phyloP scores from a whole-genome alignment of 2,113 vertebrate species.

The Pionites leucogaster region DNA sequence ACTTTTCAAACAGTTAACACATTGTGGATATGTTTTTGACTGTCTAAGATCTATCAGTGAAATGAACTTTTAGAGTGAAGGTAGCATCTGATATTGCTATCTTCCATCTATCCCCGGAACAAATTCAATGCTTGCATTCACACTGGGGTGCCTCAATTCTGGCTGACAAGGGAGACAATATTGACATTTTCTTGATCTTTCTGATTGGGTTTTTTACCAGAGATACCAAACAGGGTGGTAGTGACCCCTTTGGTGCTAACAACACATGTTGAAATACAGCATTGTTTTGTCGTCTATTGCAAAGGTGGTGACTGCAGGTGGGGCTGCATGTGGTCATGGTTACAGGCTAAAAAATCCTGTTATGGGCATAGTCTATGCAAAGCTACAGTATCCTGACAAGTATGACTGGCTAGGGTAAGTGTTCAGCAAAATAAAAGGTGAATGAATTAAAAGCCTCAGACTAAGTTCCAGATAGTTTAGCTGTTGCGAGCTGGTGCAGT shows the following conservation, averaged over 20 bases:
- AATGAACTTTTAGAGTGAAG: not conserved
- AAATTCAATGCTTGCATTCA: fast-evolving
- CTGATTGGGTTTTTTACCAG: not conserved
- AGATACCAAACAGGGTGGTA: not conserved
- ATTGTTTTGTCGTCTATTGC: not conserved
- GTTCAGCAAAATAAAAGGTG: not conserved
- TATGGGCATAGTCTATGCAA: not conserved
- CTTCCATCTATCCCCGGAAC: not conserved
- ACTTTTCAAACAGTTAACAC: not conserved
- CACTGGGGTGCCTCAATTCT: not conserved
- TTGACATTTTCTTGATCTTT: not conserved
- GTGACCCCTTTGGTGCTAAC: not conserved
- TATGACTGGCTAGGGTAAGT: not conserved
- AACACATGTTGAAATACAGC: fast-evolving
- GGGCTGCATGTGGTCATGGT: not conserved
- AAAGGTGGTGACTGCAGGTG: not conserved
- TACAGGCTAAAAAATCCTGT: not conserved
- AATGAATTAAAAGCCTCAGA: conserved; percentile 3
- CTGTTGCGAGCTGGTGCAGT: conserved; percentile 9
- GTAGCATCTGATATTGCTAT: not conserved
- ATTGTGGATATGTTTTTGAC: not conserved
- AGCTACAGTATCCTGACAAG: not conserved
- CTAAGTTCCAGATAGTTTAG: not conserved
- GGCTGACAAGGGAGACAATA: not conserved
- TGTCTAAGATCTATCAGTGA: not conserved